Evolutionary conservation across 2,113 vertebrate species (phyloP).

Genomic region (Onychorhynchus coronatus): DNA sequence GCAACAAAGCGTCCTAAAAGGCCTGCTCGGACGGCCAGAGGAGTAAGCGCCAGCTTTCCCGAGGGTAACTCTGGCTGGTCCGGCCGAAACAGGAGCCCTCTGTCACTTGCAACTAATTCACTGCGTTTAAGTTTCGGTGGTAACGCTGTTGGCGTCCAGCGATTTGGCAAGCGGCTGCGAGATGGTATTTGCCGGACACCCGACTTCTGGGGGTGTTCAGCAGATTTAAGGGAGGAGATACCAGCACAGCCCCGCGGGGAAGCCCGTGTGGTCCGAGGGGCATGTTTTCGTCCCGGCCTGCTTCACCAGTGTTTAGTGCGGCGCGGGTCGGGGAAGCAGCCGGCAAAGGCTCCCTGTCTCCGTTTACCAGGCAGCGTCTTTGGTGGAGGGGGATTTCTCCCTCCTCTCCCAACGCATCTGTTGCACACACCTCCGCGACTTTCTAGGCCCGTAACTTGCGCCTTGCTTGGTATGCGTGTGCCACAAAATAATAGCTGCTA

Average conservation of each 20-base stretch:
- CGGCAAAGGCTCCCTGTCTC: not conserved
- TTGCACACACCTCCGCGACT: not conserved
- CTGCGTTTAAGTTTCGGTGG: not conserved
- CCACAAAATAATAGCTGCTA: not conserved
- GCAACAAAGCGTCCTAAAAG: not conserved
- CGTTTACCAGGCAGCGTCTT: not conserved
- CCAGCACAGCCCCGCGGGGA: not conserved
- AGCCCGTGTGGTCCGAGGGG: not conserved
- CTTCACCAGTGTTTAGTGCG: not conserved
- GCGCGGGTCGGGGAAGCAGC: too few relatives aligned
- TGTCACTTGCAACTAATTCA: not conserved
- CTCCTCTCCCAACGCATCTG: fast-evolving
- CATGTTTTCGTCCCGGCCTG: not conserved
- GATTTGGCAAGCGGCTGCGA: not conserved
- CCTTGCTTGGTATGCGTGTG: not conserved
- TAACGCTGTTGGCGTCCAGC: not conserved
- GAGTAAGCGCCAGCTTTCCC: not conserved
- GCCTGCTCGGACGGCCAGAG: not conserved
- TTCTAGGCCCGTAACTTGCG: not conserved
- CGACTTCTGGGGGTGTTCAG: too few relatives aligned
- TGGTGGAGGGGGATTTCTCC: not conserved
- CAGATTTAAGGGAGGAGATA: not conserved
- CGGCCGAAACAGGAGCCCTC: not conserved
- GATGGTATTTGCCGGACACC: not conserved
- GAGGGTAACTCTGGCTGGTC: not conserved